A percentile compares a stretch with the other conserved stretches of the same genome.
phyloP scores from a whole-genome alignment of 2,797 vertebrate genomes.

The Myotis findleyi region DNA sequence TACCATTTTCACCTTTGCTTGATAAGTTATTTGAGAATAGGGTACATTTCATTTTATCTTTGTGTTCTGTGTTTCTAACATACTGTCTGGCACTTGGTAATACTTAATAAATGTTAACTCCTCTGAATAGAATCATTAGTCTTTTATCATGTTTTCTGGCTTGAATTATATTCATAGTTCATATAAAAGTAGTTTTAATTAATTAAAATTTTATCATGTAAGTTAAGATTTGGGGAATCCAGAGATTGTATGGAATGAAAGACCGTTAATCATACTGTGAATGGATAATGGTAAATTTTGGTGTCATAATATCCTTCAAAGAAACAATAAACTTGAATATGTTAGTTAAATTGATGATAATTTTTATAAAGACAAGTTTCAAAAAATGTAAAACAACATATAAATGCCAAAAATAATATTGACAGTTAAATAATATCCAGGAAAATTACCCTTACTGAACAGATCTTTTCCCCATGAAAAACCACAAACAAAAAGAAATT shows the following conservation, averaged over 20 bases:
- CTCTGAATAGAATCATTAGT: neutral
- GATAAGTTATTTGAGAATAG: neutral
- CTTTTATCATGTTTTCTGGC: neutral
- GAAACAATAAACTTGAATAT: neutral
- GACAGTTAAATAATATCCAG: neutral
- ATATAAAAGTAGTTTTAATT: neutral
- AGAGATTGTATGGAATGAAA: neutral
- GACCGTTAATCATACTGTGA: neutral
- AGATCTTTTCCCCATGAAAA: neutral
- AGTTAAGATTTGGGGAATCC: neutral
- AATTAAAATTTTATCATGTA: neutral
- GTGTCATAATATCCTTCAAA: neutral
- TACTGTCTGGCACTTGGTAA: neutral
- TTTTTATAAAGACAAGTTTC: conserved; percentile 20
- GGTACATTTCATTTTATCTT: neutral
- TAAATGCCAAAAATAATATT: neutral
- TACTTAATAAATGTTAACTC: neutral
- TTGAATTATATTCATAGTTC: conserved; percentile 17
- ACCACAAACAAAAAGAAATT: neutral
- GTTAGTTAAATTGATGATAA: neutral
- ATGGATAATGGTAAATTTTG: neutral
- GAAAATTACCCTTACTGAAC: neutral
- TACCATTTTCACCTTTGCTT: neutral
- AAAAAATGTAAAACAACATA: neutral
- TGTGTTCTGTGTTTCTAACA: neutral